phyloP scores from a whole-genome alignment of 2,797 vertebrate genomes.

The Tenualosa ilisha region DNA sequence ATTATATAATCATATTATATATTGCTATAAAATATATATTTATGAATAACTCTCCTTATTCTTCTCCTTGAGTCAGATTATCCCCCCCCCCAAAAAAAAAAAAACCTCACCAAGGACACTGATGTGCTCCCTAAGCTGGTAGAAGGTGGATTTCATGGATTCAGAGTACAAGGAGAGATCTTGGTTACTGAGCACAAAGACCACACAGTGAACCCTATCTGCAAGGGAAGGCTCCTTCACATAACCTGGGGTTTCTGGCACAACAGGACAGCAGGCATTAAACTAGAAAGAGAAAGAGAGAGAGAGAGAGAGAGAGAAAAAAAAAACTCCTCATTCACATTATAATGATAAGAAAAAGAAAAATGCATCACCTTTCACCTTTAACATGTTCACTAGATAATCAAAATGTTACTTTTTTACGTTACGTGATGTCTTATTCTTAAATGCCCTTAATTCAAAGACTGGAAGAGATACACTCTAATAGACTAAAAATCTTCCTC shows the following conservation, averaged over 20 bases:
- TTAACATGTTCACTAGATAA: not conserved
- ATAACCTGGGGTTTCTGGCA: conserved; percentile 60
- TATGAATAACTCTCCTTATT: too few species aligned
- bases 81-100: too few species aligned
- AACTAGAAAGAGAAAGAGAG: conserved; percentile 57
- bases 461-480: too few species aligned
- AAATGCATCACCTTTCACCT: not conserved
- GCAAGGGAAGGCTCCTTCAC: conserved; percentile 57
- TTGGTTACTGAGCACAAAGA: conserved; percentile 65
- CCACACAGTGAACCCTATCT: conserved; percentile 73
- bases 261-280: conserved; percentile 59
- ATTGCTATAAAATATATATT: too few species aligned
- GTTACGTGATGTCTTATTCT: too few species aligned
- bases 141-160: conserved; percentile 57
- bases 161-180: conserved; percentile 58
- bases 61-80: too few species aligned
- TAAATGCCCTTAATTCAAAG: too few species aligned
- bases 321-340: too few species aligned
- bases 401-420: not conserved
- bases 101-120: conserved; percentile 68
- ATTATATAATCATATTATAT: too few species aligned
- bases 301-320: not conserved
- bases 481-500: too few species aligned
- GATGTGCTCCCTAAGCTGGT: conserved; percentile 68
- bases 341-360: too few species aligned